A percentile compares a stretch with the other conserved stretches of the same genome.
phyloP scores from a whole-genome alignment of 2,888 invertebrate genomes.

The Octodonta nipae region DNA sequence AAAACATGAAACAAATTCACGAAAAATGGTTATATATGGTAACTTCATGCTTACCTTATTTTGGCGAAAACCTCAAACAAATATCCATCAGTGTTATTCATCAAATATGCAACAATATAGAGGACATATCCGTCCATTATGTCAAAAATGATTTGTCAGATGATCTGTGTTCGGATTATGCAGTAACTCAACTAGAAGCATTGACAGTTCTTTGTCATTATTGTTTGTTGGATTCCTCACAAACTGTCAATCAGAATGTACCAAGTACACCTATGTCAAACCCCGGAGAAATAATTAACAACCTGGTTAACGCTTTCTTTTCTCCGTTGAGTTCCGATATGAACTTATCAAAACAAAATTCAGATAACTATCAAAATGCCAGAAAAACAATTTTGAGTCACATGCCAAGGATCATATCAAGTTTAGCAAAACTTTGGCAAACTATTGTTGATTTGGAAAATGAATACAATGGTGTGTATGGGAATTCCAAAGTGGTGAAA shows the following conservation, averaged over 20 bases:
- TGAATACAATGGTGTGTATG: constrained; percentile 43
- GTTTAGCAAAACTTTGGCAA: constrained; percentile 68
- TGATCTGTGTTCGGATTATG: constrained; percentile 60
- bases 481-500: constrained; percentile 54
- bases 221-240: constrained; percentile 54
- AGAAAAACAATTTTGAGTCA: constrained; percentile 60
- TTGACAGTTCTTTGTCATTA: constrained; percentile 68
- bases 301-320: constrained; percentile 68
- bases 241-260: constrained; percentile 30
- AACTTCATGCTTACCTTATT: constrained; percentile 66
- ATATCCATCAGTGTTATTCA: constrained; percentile 66
- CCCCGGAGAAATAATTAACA: constrained; percentile 63
- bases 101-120: constrained; percentile 67
- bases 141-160: constrained; percentile 35
- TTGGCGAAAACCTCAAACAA: constrained; percentile 61
- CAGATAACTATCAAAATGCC: constrained; percentile 41
- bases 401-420: constrained; percentile 67
- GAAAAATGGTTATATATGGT: constrained; percentile 73
- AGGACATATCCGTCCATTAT: constrained; percentile 38
- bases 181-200: constrained; percentile 63
- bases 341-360: constrained; percentile 30
- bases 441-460: constrained; percentile 39
- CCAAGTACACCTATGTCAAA: constrained; percentile 39
- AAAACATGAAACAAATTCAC: constrained; percentile 58
- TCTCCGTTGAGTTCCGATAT: constrained; percentile 41